Percentiles rank a stretch among this genome's conserved stretches.
Evolutionary conservation across 2,113 vertebrate species (phyloP).

Genomic region (Rhinogobius similis): DNA sequence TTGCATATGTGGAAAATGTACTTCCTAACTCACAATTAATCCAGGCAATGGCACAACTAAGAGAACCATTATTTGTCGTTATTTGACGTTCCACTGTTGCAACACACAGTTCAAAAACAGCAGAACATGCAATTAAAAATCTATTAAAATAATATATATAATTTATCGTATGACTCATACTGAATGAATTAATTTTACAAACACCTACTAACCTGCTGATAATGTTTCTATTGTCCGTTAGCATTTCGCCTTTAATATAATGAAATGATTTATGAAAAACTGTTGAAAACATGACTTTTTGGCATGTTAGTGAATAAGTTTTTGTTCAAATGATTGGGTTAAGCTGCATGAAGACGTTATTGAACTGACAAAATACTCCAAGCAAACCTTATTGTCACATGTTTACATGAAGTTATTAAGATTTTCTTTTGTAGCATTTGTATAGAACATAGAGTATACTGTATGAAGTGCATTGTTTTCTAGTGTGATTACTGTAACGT

Average conservation of each 20-base stretch:
- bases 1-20: background rate
- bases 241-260: background rate
- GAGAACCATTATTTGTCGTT: too few species aligned
- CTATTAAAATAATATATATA: too few species aligned
- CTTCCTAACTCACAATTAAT: background rate
- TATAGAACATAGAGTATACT: background rate
- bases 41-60: background rate
- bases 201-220: background rate
- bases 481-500: background rate
- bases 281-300: too few species aligned
- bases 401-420: background rate
- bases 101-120: too few species aligned
- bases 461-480: background rate
- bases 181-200: background rate
- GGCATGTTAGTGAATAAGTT: background rate
- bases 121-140: too few species aligned
- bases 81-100: too few species aligned
- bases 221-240: background rate
- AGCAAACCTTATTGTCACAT: background rate
- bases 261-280: too few species aligned
- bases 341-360: background rate
- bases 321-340: background rate
- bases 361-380: background rate
- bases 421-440: background rate
- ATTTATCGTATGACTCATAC: background rate